Percentiles rank a stretch among this genome's conserved stretches.
Evolutionary conservation across 2,113 vertebrate genomes (phyloP).

Genomic region (Leptobrachium ailaonicum): DNA sequence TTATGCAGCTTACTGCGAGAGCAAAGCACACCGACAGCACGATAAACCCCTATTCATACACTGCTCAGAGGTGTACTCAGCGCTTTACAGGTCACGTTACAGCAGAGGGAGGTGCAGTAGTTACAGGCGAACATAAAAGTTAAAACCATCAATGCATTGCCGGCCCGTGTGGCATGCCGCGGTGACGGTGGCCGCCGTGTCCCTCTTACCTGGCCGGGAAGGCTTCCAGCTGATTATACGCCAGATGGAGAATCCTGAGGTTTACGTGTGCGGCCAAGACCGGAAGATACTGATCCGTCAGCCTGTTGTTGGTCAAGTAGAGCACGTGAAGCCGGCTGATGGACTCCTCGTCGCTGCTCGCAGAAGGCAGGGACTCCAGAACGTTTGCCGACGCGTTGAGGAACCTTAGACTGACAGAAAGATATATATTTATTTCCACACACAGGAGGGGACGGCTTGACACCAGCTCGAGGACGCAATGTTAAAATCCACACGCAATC

Average conservation of each 20-base stretch:
- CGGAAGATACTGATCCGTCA: conserved; percentile 85
- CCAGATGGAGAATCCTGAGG: conserved; percentile 86
- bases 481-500: no score
- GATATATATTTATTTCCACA: no score
- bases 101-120: not conserved
- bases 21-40: conserved; percentile 28
- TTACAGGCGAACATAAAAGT: no score
- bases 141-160: no score
- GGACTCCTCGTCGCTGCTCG: conserved; percentile 81
- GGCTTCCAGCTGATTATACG: conserved; percentile 87
- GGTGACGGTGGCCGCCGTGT: not conserved
- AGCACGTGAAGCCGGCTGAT: conserved; percentile 89
- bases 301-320: conserved; percentile 85
- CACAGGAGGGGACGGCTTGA: no score
- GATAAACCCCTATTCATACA: not conserved
- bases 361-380: conserved; percentile 84
- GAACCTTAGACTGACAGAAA: conserved; percentile 83
- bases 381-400: conserved; percentile 90
- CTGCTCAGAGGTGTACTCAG: not conserved
- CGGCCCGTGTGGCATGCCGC: no score
- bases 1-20: conserved; percentile 88
- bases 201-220: conserved; percentile 88
- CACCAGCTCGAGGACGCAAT: no score
- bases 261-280: conserved; percentile 82
- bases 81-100: not conserved